Conservation (phyloP, 2,888 invertebrate species). For the Cosmia pyralina region DNA sequence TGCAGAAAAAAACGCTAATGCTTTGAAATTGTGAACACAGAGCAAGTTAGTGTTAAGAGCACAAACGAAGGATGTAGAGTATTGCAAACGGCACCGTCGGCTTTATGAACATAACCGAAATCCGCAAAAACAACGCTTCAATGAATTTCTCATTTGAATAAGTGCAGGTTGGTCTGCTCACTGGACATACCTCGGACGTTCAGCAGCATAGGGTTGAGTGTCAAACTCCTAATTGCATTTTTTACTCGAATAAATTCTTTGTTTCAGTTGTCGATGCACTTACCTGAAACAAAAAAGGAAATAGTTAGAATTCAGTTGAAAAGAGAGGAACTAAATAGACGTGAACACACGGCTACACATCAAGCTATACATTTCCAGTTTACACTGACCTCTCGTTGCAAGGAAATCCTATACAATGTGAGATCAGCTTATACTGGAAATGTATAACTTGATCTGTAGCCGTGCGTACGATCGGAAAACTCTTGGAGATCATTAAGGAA, state of each 20-base stretch:
- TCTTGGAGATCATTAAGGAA: constrained; percentile 3
- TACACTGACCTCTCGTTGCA: no score
- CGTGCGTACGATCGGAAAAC: no score
- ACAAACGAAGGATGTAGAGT: constrained; percentile 56
- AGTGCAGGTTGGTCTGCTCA: constrained; percentile 51
- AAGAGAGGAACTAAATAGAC: neutral
- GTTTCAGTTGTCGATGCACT: constrained; percentile 42
- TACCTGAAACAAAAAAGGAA: constrained; percentile 67
- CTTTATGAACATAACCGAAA: constrained; percentile 60
- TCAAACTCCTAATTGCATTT: constrained; percentile 45
- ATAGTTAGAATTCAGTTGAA: constrained; percentile 9
- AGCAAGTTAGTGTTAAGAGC: constrained; percentile 62
- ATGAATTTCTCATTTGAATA: constrained; percentile 63
- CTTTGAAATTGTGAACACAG: constrained; percentile 66
- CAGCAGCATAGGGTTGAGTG: constrained; percentile 49
- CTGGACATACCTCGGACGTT: constrained; percentile 49
- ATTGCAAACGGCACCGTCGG: constrained; percentile 60
- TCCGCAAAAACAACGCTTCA: constrained; percentile 65
- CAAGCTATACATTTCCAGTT: no score
- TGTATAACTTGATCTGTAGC: no score
- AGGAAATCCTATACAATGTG: no score
- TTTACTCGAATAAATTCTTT: constrained; percentile 41
- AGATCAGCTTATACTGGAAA: no score
- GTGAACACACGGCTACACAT: no score
- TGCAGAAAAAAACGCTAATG: constrained; percentile 52